phyloP scores from a whole-genome alignment of 2,113 vertebrate species.

The Gallinago jamesoni region DNA sequence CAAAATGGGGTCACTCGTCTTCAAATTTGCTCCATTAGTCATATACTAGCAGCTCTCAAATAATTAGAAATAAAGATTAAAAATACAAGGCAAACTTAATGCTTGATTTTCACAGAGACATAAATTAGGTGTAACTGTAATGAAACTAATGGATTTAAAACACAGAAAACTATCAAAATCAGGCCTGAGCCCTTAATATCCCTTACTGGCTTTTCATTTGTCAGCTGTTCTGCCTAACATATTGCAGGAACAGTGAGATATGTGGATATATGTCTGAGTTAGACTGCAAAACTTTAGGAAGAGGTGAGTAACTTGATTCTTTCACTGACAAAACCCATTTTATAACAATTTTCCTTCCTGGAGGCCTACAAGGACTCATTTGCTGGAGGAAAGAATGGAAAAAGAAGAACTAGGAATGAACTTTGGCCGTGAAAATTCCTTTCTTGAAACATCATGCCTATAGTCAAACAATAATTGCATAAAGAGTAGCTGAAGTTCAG shows the following conservation, averaged over 20 bases:
- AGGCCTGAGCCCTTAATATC: background rate
- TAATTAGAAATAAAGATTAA: background rate
- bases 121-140: slow-evolving; percentile 1
- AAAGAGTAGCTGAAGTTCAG: background rate
- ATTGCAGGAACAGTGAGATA: background rate
- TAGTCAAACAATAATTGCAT: background rate
- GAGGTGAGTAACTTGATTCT: background rate
- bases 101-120: background rate
- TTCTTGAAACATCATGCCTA: background rate
- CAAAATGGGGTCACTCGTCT: background rate
- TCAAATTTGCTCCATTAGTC: background rate
- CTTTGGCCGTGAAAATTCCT: background rate
- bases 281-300: background rate
- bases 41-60: background rate
- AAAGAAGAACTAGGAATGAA: background rate
- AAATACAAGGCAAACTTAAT: background rate
- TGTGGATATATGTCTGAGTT: background rate
- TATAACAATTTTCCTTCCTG: background rate
- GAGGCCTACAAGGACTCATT: background rate
- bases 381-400: background rate
- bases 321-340: background rate
- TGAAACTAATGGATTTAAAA: background rate
- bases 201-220: background rate
- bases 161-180: background rate
- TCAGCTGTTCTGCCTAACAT: background rate